Percentiles rank a stretch among this genome's conserved stretches.
phyloP scores from a whole-genome alignment of 2,888 invertebrate genomes.

The Nymphalis c-album region DNA sequence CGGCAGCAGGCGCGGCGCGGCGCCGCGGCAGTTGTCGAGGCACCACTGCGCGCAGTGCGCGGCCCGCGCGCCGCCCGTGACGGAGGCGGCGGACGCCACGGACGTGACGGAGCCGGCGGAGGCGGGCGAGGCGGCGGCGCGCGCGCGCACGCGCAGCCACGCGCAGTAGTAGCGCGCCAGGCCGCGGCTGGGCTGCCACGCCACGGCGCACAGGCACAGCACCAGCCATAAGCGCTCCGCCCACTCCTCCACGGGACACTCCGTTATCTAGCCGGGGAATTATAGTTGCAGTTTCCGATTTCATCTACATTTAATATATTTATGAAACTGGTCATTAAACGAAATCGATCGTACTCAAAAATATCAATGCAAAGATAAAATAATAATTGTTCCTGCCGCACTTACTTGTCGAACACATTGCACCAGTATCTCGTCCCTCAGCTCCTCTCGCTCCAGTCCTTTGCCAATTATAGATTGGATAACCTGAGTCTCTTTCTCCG shows the following conservation, averaged over 20 bases:
- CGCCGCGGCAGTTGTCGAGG: conserved; percentile 94
- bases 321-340: background rate
- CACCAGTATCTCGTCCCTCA: conserved; percentile 94
- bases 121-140: conserved; percentile 39
- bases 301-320: too few relatives aligned
- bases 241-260: conserved; percentile 92
- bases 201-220: conserved; percentile 93
- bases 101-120: conserved; percentile 46
- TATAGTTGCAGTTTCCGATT: too few relatives aligned
- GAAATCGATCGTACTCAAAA: background rate
- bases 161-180: conserved; percentile 88
- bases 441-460: conserved; percentile 94
- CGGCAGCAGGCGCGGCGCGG: conserved; percentile 90
- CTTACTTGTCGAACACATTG: conserved; percentile 91
- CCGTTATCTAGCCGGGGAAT: conserved; percentile 81
- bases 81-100: conserved; percentile 33
- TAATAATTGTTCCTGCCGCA: conserved; percentile 8
- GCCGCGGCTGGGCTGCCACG: conserved; percentile 94
- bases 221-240: conserved; percentile 93
- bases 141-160: conserved; percentile 67
- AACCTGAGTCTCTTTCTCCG: conserved; percentile 89
- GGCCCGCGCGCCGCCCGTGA: conserved; percentile 52
- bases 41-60: conserved; percentile 97
- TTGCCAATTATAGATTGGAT: conserved; percentile 92
- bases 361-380: background rate